Evolutionary conservation across 35 echinoderm and acorn worm genomes (phyloP).

Genomic region (Patiria miniata): DNA sequence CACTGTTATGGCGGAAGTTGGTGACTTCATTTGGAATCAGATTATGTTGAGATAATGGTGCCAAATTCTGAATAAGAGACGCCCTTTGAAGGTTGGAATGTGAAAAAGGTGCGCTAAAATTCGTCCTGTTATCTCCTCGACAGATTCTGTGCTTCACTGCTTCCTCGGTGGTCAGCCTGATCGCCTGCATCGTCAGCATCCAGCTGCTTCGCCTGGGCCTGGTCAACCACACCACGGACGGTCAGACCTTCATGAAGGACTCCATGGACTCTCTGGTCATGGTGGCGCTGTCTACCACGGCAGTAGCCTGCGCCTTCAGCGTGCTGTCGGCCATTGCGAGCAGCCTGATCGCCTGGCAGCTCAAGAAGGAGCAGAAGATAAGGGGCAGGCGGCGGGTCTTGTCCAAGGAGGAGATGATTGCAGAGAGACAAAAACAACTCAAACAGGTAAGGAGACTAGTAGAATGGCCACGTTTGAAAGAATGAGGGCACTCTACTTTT

Average conservation of each 20-base stretch:
- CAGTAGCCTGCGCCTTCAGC: constrained; percentile 48
- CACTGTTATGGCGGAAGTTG: too few relatives aligned
- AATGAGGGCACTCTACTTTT: too few relatives aligned
- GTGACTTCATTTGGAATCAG: too few relatives aligned
- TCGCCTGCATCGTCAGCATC: constrained; percentile 53
- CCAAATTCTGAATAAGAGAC: too few relatives aligned
- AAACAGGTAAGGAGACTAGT: constrained; percentile 80
- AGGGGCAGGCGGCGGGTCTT: constrained; percentile 19
- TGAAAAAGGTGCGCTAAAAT: too few relatives aligned
- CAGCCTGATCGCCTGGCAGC: constrained; percentile 57
- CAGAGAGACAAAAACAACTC: constrained; percentile 69
- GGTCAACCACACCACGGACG: constrained; percentile 74
- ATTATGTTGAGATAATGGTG: too few relatives aligned
- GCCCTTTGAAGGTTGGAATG: too few relatives aligned
- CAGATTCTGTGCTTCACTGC: constrained; percentile 81
- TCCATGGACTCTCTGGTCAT: constrained; percentile 46
- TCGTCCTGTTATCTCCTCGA: too few relatives aligned
- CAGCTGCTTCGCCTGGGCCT: constrained; percentile 72
- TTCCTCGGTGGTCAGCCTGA: constrained; percentile 54
- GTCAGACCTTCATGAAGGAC: constrained; percentile 78
- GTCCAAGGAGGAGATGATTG: constrained; percentile 59
- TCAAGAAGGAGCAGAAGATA: constrained; percentile 46
- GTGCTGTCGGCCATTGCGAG: constrained; percentile 47
- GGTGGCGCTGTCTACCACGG: constrained; percentile 53
- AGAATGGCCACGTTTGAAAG: too few relatives aligned